Conservation (phyloP, 2,888 invertebrate genomes). For the Scaptomyza flava region DNA sequence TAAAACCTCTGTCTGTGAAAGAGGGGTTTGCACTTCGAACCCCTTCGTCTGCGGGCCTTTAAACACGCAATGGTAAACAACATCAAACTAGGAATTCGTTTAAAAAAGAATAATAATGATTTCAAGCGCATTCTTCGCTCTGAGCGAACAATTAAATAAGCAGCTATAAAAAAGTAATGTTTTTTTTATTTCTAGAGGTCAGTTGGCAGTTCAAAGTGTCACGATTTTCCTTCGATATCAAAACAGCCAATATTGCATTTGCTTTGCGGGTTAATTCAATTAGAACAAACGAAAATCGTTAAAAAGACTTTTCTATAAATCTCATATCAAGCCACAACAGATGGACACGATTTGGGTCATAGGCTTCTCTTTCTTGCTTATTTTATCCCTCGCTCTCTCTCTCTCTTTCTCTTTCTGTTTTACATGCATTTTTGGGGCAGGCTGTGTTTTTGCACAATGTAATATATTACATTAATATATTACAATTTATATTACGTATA, state of each 20-base stretch:
- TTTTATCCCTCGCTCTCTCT: background rate
- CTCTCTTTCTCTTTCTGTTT: background rate
- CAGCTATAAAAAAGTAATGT: constrained; percentile 14
- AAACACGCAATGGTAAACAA: constrained; percentile 50
- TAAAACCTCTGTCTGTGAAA: constrained; percentile 61
- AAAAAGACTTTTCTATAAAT: constrained; percentile 46
- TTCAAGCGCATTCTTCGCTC: constrained; percentile 50
- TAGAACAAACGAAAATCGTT: constrained; percentile 2
- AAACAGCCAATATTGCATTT: constrained; percentile 6
- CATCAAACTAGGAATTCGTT: constrained; percentile 24
- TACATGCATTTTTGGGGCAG: constrained; percentile 13
- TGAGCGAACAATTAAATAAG: constrained; percentile 38
- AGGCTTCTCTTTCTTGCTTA: background rate
- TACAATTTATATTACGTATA: constrained; percentile 55
- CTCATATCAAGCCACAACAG: constrained; percentile 25
- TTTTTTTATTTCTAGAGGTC: constrained; percentile 37
- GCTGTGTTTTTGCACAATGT: constrained; percentile 4
- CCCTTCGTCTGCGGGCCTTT: too few species aligned
- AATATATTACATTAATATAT: too few species aligned
- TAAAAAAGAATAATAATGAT: constrained; percentile 20
- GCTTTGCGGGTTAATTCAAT: constrained; percentile 52
- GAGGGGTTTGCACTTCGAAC: background rate
- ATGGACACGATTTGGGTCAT: constrained; percentile 63
- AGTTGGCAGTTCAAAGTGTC: constrained; percentile 54
- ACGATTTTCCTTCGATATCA: constrained; percentile 37